Evolutionary conservation across 2,113 vertebrate species (phyloP).

Genomic region (Gavialis gangeticus): DNA sequence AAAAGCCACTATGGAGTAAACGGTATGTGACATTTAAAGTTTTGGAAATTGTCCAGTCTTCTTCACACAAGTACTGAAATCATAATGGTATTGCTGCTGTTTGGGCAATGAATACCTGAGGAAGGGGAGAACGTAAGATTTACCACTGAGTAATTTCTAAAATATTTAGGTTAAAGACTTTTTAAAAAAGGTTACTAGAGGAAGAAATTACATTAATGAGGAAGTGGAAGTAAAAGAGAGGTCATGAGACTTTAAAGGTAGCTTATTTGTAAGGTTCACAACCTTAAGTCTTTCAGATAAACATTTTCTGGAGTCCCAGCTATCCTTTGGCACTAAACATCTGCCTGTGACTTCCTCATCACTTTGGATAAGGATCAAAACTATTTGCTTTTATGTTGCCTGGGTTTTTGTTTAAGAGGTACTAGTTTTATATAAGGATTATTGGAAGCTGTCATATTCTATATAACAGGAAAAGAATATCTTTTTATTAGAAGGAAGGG

Average conservation of each 20-base stretch:
- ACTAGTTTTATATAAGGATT: neutral
- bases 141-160: neutral
- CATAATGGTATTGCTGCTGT: neutral
- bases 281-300: neutral
- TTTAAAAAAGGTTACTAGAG: neutral
- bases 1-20: neutral
- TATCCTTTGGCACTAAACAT: neutral
- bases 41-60: neutral
- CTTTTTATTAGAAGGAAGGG: slow-evolving; percentile 6
- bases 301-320: slow-evolving; percentile 9
- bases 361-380: neutral
- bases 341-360: neutral
- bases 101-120: neutral
- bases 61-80: neutral
- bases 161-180: neutral
- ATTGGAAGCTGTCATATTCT: neutral
- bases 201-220: neutral
- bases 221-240: neutral
- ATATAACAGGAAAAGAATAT: neutral
- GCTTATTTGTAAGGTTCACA: neutral
- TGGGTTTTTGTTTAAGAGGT: slow-evolving; percentile 6
- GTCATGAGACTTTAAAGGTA: neutral
- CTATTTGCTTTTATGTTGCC: slow-evolving; percentile 26
- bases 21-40: neutral
- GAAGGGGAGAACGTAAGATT: neutral